Evolutionary conservation across 2,797 vertebrate species (phyloP).

Genomic region (Coluber constrictor): DNA sequence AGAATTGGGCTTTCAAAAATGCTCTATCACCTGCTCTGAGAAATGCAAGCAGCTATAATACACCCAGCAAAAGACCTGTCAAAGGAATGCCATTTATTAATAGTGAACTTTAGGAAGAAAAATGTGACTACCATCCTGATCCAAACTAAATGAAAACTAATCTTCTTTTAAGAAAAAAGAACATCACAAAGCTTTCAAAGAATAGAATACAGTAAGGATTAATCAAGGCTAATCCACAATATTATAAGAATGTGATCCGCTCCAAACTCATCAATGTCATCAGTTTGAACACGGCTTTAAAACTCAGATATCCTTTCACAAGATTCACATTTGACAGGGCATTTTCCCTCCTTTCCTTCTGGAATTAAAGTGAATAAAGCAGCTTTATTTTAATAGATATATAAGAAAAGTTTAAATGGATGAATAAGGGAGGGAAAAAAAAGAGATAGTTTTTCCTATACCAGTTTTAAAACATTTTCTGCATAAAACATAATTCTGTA

Average conservation of each 20-base stretch:
- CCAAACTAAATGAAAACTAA: conserved; percentile 58
- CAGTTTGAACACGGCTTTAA: conserved; percentile 57
- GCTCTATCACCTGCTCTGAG: conserved; percentile 51
- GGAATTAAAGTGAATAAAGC: conserved; percentile 55
- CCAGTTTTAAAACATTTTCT: conserved; percentile 29
- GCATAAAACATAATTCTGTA: conserved; percentile 14
- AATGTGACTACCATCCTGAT: conserved; percentile 33
- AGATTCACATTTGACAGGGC: conserved; percentile 54
- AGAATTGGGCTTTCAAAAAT: conserved; percentile 5
- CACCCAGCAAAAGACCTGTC: conserved; percentile 45
- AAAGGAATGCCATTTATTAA: conserved; percentile 52
- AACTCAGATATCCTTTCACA: conserved; percentile 65
- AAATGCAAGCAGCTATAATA: conserved; percentile 47
- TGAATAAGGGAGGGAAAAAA: conserved; percentile 37
- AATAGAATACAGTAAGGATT: conserved; percentile 53
- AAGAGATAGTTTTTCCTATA: conserved; percentile 32
- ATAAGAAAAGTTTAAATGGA: conserved; percentile 18
- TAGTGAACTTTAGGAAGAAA: conserved; percentile 50
- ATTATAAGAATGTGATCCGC: conserved; percentile 60
- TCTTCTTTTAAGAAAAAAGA: conserved; percentile 55
- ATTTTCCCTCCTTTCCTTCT: conserved; percentile 40
- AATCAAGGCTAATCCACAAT: conserved; percentile 55
- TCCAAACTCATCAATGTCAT: conserved; percentile 61
- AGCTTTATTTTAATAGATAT: conserved; percentile 59
- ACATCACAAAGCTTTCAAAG: conserved; percentile 48